phyloP scores from a whole-genome alignment of 2,888 invertebrate species.

The Diarsia mendica region DNA sequence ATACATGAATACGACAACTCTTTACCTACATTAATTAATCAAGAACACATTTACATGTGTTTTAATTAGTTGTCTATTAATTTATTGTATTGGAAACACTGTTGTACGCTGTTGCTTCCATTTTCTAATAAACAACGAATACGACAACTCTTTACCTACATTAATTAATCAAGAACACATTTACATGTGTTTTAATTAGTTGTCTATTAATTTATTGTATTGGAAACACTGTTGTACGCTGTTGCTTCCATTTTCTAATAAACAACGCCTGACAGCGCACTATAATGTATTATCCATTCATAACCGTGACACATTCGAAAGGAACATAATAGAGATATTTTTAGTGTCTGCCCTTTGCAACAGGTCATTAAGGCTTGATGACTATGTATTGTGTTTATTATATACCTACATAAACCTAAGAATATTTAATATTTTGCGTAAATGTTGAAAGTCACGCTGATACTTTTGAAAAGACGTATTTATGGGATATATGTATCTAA shows the following conservation, averaged over 20 bases:
- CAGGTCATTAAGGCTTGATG: conserved; percentile 52
- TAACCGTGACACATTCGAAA: conserved; percentile 34
- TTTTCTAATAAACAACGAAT: conserved; percentile 40
- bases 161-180: conserved; percentile 18
- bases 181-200: conserved; percentile 43
- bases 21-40: conserved; percentile 12
- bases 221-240: conserved; percentile 13
- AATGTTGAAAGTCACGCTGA: conserved; percentile 44
- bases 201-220: conserved; percentile 41
- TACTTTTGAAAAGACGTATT: conserved; percentile 18
- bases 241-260: conserved; percentile 38
- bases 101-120: conserved; percentile 13
- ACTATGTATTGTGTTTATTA: conserved; percentile 38
- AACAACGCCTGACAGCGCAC: conserved; percentile 30
- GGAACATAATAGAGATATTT: conserved; percentile 42
- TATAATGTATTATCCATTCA: conserved; percentile 39
- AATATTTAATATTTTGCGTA: conserved; percentile 34
- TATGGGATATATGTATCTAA: background rate
- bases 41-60: conserved; percentile 24
- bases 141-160: no score
- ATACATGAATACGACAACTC: conserved; percentile 9
- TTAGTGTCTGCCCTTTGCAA: conserved; percentile 51
- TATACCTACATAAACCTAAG: conserved; percentile 20
- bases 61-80: conserved; percentile 42
- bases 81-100: conserved; percentile 41